Evolutionary conservation across 2,888 invertebrate genomes (phyloP), one percentile per base, ranked within the genome.

Genomic region (Drosophila fungiperda): DNA sequence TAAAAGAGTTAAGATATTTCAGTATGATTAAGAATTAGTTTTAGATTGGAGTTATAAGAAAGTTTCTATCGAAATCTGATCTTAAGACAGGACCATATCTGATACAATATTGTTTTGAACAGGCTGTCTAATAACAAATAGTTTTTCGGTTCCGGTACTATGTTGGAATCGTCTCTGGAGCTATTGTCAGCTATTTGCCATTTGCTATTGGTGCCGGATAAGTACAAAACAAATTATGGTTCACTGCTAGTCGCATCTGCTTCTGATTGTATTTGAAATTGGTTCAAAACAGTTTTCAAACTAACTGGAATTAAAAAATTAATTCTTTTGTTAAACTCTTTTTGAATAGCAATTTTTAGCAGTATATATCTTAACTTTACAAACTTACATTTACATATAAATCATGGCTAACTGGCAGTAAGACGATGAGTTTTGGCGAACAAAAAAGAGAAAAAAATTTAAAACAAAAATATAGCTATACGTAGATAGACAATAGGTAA

Each of bases 321-420:
- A 26, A 38, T 32, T 23, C 20, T 7, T 15, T 45, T 64, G 35
- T 62, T n/a, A 29, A n/a, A n/a, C 5, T 29, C 3, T 11, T 29
- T 50, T 17, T n/a, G 29, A 11, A 50, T 29, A 50, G 29, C 26
- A 29, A 29, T 1, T 45, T 45, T 50, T 20, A 42, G 35, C 50
- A 61, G 20, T 7, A 29, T 48, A 61, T 61, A 45, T 52, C 23
- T 52, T 66, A 32, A 26, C 11, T 26, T 17, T 20, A 17, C 20
- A 26, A 29, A 15, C 11, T 9, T 3, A 8, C n/a, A 23, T 23
- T 12, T 33, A n/a, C n/a, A 32, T 32, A 60, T 53, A 79, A 79
- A 82, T 75, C 82, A 70, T 66, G 69, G 58, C 63, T 68, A 61
- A 69, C 78, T 64, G 54, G 60, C 70, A 62, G 70, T 77, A 83